Percentiles rank a stretch among this genome's conserved stretches.
phyloP scores from a whole-genome alignment of 2,113 vertebrate species.

The Notarius quadriscutis region DNA sequence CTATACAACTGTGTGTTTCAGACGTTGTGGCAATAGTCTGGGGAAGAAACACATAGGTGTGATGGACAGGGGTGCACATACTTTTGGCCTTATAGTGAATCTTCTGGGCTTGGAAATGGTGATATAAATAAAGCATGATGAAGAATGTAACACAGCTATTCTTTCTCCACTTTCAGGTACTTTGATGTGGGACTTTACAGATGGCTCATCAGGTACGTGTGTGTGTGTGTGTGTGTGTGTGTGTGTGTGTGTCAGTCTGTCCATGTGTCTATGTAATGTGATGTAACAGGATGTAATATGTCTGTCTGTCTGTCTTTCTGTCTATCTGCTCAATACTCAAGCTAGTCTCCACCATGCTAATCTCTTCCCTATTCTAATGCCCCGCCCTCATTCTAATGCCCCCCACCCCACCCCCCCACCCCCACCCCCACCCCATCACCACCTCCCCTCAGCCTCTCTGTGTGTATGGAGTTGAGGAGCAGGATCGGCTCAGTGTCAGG shows the following conservation, averaged over 20 bases:
- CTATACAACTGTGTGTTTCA: too few relatives aligned
- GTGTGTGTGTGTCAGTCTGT: not conserved
- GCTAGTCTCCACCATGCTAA: not conserved
- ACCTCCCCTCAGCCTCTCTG: not conserved
- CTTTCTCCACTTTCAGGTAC: constrained; percentile 62
- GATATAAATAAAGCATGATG: too few relatives aligned
- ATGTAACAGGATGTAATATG: not conserved
- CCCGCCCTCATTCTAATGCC: not conserved
- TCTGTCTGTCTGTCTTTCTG: not conserved
- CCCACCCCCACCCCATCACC: too few relatives aligned
- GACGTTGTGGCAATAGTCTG: too few relatives aligned
- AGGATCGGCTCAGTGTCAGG: not conserved
- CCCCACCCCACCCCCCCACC: not conserved
- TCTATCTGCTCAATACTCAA: not conserved
- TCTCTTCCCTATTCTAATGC: not conserved
- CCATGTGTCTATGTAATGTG: not conserved
- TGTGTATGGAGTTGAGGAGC: not conserved
- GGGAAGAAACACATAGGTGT: too few relatives aligned
- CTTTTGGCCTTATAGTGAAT: too few relatives aligned
- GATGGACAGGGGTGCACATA: too few relatives aligned
- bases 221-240: constrained; percentile 18
- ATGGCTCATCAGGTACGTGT: constrained; percentile 79
- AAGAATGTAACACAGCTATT: constrained; percentile 40
- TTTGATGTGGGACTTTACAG: constrained; percentile 79
- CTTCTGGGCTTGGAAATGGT: too few relatives aligned